Conservation (phyloP, 1,140 invertebrate species). For the Bombus cullumanus region DNA sequence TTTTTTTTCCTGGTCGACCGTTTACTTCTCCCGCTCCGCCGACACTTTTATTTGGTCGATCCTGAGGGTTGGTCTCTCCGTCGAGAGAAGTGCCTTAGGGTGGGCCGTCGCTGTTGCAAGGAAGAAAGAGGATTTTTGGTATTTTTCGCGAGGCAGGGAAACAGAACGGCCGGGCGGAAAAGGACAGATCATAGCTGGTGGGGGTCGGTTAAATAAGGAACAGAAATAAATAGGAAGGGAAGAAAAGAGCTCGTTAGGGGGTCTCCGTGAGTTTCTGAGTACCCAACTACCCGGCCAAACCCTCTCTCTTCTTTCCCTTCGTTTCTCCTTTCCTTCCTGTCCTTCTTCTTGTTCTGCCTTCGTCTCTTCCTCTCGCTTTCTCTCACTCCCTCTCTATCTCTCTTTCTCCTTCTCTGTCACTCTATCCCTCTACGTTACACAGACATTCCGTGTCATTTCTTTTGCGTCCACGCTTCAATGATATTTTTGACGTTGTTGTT, state of each 20-base stretch:
- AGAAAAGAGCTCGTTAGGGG: slow-evolving; percentile 82
- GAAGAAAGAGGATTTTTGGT: slow-evolving; percentile 71
- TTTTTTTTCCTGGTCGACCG: slow-evolving; percentile 9
- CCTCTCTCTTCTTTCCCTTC: slow-evolving; percentile 65
- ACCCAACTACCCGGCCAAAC: slow-evolving; percentile 76
- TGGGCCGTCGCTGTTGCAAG: slow-evolving; percentile 67
- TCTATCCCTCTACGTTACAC: slow-evolving; percentile 12
- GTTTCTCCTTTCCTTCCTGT: slow-evolving; percentile 24
- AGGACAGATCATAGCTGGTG: slow-evolving; percentile 60
- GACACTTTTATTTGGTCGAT: slow-evolving; percentile 74
- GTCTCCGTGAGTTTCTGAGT: slow-evolving; percentile 80
- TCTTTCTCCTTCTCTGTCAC: neutral
- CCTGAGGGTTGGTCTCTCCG: slow-evolving; percentile 39
- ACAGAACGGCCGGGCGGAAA: slow-evolving; percentile 45
- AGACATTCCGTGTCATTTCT: slow-evolving; percentile 20
- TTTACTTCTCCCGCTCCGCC: slow-evolving; percentile 43
- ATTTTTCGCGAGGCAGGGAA: slow-evolving; percentile 61
- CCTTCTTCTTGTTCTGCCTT: slow-evolving; percentile 49
- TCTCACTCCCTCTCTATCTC: slow-evolving; percentile 44
- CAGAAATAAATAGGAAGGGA: slow-evolving; percentile 82
- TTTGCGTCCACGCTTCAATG: slow-evolving; percentile 62
- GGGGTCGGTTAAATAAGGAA: slow-evolving; percentile 81
- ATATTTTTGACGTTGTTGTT: slow-evolving; percentile 72
- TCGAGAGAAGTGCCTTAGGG: slow-evolving; percentile 51
- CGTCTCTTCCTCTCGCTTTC: slow-evolving; percentile 61